Percentiles rank a stretch among this genome's conserved stretches.
These are phyloP conservation scores for Pachyrhynchus sulphureomaculatus DNA, from an alignment of 1,140 invertebrate species.

Conservation along the genomic window DNA sequence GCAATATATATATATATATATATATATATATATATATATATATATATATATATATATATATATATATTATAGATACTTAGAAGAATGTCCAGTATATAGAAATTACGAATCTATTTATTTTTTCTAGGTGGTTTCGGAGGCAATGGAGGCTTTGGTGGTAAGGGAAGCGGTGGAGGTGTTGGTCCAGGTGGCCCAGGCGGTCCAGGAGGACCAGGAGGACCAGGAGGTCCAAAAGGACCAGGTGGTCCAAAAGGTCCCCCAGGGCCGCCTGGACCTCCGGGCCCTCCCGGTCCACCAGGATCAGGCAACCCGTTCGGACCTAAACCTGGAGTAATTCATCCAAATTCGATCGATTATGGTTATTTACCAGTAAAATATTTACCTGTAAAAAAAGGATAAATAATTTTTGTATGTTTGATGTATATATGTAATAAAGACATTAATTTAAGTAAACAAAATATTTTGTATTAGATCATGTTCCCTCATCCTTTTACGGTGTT, in stretches of 20 bases:
- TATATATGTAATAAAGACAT: too few relatives aligned
- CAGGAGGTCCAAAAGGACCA: background rate
- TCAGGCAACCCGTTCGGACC: conserved; percentile 1
- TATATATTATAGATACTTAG: too few relatives aligned
- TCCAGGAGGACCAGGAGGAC: conserved; percentile 3
- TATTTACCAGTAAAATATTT: conserved; percentile 1
- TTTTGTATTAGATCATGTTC: too few relatives aligned
- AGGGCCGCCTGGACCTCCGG: conserved; percentile 8
- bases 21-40: too few relatives aligned
- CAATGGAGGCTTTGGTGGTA: background rate
- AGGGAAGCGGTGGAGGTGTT: background rate
- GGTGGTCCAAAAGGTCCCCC: background rate
- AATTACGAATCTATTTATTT: too few relatives aligned
- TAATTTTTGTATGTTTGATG: too few relatives aligned
- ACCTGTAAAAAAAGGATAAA: too few relatives aligned
- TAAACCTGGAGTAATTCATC: background rate
- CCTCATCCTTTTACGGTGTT: too few relatives aligned
- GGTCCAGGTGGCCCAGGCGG: conserved; percentile 6
- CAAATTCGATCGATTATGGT: background rate
- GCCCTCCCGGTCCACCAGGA: conserved; percentile 8
- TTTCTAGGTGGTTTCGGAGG: conserved; percentile 8
- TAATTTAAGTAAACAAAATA: too few relatives aligned
- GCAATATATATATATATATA: too few relatives aligned
- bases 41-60: too few relatives aligned
- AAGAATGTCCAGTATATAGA: too few relatives aligned